Conservation (phyloP, 2,888 invertebrate genomes). For the Diabrotica balteata region DNA sequence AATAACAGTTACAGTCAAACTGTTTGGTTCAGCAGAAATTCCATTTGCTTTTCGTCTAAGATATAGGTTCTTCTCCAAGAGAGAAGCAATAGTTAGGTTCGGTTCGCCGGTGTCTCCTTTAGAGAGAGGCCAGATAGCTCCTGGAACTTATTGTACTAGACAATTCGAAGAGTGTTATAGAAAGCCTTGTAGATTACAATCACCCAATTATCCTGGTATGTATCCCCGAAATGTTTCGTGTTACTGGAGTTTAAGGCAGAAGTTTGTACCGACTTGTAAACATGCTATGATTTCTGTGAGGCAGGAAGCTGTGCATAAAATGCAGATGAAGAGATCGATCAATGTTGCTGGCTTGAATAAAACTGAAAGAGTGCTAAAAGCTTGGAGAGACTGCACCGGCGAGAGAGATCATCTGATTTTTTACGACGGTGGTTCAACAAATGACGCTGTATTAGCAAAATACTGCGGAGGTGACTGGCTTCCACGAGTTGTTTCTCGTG, state of each 20-base stretch:
- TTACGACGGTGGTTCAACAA: constrained; percentile 83
- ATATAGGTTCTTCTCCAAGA: constrained; percentile 82
- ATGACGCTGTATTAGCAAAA: constrained; percentile 83
- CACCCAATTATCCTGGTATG: constrained; percentile 91
- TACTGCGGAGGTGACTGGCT: constrained; percentile 90
- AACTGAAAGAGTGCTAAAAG: constrained; percentile 73
- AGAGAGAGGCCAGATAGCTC: constrained; percentile 85
- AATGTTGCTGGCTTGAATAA: constrained; percentile 75
- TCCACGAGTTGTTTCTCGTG: constrained; percentile 78
- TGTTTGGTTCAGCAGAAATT: constrained; percentile 75
- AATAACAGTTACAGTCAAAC: constrained; percentile 83
- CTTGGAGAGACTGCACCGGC: constrained; percentile 84
- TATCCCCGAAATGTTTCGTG: constrained; percentile 90
- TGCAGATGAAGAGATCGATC: constrained; percentile 73
- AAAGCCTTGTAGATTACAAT: constrained; percentile 85
- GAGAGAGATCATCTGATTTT: constrained; percentile 85
- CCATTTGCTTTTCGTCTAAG: constrained; percentile 83
- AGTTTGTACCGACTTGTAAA: constrained; percentile 86
- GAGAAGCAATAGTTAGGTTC: constrained; percentile 81
- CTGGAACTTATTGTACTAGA: constrained; percentile 70
- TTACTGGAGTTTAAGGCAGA: constrained; percentile 85
- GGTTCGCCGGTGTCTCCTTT: constrained; percentile 78
- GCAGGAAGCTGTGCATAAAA: constrained; percentile 77
- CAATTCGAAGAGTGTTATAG: constrained; percentile 85
- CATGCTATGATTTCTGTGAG: constrained; percentile 89